These are phyloP conservation scores for Alligator sinensis DNA, from an alignment of 2,113 vertebrate species.

Conservation along the genomic window DNA sequence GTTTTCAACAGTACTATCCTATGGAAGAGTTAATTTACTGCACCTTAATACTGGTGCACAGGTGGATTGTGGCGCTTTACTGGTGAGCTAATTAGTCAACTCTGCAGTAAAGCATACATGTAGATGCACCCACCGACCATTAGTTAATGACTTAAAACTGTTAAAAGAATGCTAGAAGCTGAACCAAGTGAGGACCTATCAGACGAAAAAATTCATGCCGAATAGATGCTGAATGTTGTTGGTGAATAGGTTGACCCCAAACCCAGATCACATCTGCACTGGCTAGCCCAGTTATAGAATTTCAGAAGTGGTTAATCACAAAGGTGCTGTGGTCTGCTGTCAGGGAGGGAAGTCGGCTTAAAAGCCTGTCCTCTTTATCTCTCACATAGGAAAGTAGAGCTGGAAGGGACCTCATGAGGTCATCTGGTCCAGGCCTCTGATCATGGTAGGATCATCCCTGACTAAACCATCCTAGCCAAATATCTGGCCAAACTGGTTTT, in stretches of 20 bases:
- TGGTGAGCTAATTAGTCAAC: no score
- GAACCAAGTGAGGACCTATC: neutral
- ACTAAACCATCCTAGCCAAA: no score
- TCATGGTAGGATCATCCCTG: no score
- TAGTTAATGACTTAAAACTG: conserved; percentile 39
- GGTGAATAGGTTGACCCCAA: neutral
- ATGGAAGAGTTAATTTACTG: no score
- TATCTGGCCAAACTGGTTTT: no score
- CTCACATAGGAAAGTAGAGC: no score
- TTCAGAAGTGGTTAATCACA: neutral
- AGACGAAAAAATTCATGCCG: neutral
- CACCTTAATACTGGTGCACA: no score
- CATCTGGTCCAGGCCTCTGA: no score
- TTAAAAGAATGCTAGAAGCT: conserved; percentile 7
- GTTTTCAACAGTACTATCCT: no score
- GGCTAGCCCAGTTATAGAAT: neutral
- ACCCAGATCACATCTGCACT: neutral
- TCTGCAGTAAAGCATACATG: no score
- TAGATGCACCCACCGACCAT: conserved; percentile 20
- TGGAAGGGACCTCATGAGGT: no score
- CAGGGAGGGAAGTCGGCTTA: neutral
- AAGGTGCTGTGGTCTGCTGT: neutral
- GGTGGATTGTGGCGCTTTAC: no score
- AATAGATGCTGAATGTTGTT: neutral
- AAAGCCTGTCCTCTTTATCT: neutral